phyloP scores from a whole-genome alignment of 2,797 vertebrate species.

The Argyrosomus regius region DNA sequence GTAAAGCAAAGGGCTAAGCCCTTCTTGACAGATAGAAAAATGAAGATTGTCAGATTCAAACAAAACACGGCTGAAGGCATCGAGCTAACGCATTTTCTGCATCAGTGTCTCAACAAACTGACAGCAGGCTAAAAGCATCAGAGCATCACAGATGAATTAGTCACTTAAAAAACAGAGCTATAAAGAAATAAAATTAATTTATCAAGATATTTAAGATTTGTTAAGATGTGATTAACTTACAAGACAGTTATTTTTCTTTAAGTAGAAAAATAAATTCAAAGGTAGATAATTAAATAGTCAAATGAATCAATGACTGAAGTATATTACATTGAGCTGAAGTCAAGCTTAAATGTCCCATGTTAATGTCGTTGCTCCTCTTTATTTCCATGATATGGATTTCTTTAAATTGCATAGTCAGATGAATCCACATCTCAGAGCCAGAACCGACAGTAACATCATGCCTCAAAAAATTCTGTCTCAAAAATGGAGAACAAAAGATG shows the following conservation, averaged over 20 bases:
- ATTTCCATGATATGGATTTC: slow-evolving; percentile 67
- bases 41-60: slow-evolving; percentile 75
- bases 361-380: slow-evolving; percentile 56
- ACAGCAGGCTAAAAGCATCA: slow-evolving; percentile 73
- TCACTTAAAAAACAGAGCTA: slow-evolving; percentile 74
- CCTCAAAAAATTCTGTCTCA: slow-evolving; percentile 69
- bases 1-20: slow-evolving; percentile 76
- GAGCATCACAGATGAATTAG: slow-evolving; percentile 76
- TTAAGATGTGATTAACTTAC: slow-evolving; percentile 73
- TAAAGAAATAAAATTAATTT: slow-evolving; percentile 72
- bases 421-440: slow-evolving; percentile 77
- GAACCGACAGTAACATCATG: slow-evolving; percentile 60
- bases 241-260: slow-evolving; percentile 60
- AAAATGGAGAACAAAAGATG: slow-evolving; percentile 72
- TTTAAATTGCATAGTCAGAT: slow-evolving; percentile 88
- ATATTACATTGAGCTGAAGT: slow-evolving; percentile 71
- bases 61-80: slow-evolving; percentile 73
- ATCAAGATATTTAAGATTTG: slow-evolving; percentile 62
- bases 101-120: slow-evolving; percentile 73
- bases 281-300: slow-evolving; percentile 71
- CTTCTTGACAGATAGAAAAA: slow-evolving; percentile 72
- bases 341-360: slow-evolving; percentile 56
- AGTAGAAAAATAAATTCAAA: slow-evolving; percentile 84
- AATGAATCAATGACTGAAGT: slow-evolving; percentile 76
- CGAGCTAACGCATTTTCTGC: slow-evolving; percentile 68